Evolutionary conservation across 2,888 invertebrate species (phyloP), one percentile per base, ranked within the genome.

Genomic region (Choristoneura rosaceana): DNA sequence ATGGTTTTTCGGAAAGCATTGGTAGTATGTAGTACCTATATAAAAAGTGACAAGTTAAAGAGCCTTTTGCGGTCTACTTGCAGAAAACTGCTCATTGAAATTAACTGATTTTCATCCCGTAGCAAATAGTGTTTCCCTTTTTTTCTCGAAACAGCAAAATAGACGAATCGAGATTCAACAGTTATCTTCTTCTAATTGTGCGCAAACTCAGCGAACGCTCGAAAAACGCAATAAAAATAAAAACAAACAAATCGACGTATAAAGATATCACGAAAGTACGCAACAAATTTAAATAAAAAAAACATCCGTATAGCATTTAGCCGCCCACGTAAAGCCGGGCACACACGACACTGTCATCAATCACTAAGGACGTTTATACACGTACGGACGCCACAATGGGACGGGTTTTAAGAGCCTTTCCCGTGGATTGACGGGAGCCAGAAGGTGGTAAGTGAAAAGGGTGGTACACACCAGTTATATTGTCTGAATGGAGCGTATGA

Each of bases 301-400:
- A 58, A 50, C 43, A 59, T 58, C 12, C 25, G 70, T 25, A 43
- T 55, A 25, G 38, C 52, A 62, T 62, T 62, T 62, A 52, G 25
- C 63, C 68, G 69, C 58, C 60, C 60, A 58, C 73, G n/a, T 75
- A 78, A 78, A 74, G 77, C 76, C 71, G 73, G 69, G 78, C 79
- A 78, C 81, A 83, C 85, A 87, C 86, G 87, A 82, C 87, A 87
- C 79, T 74, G 73, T 80, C 86, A 90, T 91, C 90, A 89, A 90
- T 91, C 91, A 90, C 79, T 64, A 77, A 85, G 83, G 85, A 84
- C 80, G 84, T 86, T 87, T 85, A 87, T 87, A 86, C 84, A 79
- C 80, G 80, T 80, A 77, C 80, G 77, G 64, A 79, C 79, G 78
- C 84, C 81, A 87, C 85, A 84, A 81, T 83, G 79, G 74, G 73